Base-by-base conservation (phyloP, 2,113 vertebrate species). In the Muscicapa adusta region DNA sequence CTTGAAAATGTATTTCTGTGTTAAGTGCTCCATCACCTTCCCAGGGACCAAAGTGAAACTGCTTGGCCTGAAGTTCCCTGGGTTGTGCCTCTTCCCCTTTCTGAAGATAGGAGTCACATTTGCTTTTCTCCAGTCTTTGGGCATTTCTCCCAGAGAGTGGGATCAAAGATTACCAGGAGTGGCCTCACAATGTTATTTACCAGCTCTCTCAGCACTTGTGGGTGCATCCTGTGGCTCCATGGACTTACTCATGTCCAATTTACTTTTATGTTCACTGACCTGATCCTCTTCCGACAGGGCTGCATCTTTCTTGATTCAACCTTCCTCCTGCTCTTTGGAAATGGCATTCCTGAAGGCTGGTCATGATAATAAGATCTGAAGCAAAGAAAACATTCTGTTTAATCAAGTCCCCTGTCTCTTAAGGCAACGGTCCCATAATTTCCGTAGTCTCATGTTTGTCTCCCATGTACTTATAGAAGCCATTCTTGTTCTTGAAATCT, bases 321-420 rank as follows among this genome's bases (percentile, higher is more conserved):
- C 17, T 36, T 61, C 13, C 11, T 26, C 12, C 51, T 15, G 22
- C 10, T 53, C 43, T 84, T 66, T 65, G 31, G 67, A 38, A 88
- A 43, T 25, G 23, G 6, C 18, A 85, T 54, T 80, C 28, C 26
- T 42, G 50, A 47, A 47, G 29, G 16, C 8, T 63, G 23, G 6
- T 17, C 57, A 42, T 58, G 38, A 68, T 23, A 36, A 11, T 38
- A 42, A 31, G 28, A 36, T 57, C 48, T 58, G 54, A 31, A 23
- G 23, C 26, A 85, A 77, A 77, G 34, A 19, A 4, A 28, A 9
- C 31, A 25, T 26, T 48, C 45, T 26, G 19, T 62, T 28, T n/a
- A 74, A 63, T 25, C 42, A 63, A 26, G 26, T 23, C 3, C 3
- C 8, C 28, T 20, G 8, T 45, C 36, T 89, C 2, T 0, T 12